A percentile compares a stretch with the other conserved stretches of the same genome.
These are phyloP conservation scores for Rhorus exstirpatorius DNA, from an alignment of 2,888 invertebrate genomes.

Conservation along the genomic window DNA sequence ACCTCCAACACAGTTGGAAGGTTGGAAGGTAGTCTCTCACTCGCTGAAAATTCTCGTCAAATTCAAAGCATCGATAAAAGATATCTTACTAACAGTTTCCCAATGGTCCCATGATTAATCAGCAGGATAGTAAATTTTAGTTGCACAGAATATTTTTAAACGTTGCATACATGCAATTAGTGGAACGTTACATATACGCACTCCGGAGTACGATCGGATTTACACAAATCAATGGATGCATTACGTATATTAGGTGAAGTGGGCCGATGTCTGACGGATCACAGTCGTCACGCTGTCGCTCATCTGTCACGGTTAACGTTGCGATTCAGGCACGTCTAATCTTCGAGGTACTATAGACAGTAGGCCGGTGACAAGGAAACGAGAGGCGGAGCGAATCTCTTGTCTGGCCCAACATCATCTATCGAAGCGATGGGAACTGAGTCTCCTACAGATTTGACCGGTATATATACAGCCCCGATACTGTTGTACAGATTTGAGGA, in stretches of 20 bases:
- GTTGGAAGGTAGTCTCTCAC: too few species aligned
- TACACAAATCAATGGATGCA: slow-evolving; percentile 40
- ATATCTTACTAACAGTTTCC: too few species aligned
- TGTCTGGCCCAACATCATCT: slow-evolving; percentile 53
- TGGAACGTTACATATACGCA: background rate
- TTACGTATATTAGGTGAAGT: slow-evolving; percentile 41
- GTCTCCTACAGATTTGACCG: slow-evolving; percentile 48
- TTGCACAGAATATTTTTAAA: background rate
- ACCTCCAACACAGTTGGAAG: too few species aligned
- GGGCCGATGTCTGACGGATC: slow-evolving; percentile 58
- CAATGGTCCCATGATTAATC: background rate
- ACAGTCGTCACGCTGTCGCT: slow-evolving; percentile 62
- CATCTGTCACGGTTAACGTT: slow-evolving; percentile 35
- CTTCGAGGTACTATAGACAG: slow-evolving; percentile 17
- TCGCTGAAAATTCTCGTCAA: too few species aligned
- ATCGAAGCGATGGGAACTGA: slow-evolving; percentile 46
- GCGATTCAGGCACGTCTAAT: slow-evolving; percentile 45
- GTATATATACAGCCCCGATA: slow-evolving; percentile 28
- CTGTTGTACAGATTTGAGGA: slow-evolving; percentile 41
- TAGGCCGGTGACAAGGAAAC: background rate
- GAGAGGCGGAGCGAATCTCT: slow-evolving; percentile 43
- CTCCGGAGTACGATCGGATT: slow-evolving; percentile 6
- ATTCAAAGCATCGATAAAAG: too few species aligned
- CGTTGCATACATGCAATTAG: background rate
- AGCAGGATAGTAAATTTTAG: background rate